These are phyloP conservation scores for cat (Felis catus) DNA, from an alignment of 2,113 vertebrate genomes.

Conservation along the genomic window DNA sequence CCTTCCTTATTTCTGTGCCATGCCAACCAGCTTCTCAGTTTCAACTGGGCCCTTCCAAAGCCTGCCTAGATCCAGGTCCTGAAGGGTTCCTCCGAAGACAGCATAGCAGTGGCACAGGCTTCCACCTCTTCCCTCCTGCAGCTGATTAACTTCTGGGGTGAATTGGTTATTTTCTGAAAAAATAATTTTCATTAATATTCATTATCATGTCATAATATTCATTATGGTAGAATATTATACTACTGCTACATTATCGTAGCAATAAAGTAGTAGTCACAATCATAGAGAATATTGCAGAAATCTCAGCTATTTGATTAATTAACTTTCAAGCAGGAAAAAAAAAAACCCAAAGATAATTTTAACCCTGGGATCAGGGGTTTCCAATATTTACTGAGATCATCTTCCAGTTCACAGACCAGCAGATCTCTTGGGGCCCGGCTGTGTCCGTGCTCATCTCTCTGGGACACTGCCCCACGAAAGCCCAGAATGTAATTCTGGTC, in stretches of 20 bases:
- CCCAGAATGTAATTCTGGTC: not conserved
- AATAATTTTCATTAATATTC: constrained; percentile 39
- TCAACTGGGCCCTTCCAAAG: not conserved
- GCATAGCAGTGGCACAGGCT: constrained; percentile 54
- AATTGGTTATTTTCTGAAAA: constrained; percentile 79
- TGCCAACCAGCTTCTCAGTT: not conserved
- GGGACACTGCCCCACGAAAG: not conserved
- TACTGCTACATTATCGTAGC: not conserved
- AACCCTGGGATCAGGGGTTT: not conserved
- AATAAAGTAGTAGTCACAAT: not conserved
- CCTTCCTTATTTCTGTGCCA: not conserved
- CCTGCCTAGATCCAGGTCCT: constrained; percentile 69
- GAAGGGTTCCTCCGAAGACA: constrained; percentile 75
- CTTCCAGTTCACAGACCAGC: not conserved
- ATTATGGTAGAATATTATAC: too few species aligned
- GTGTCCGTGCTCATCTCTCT: not conserved
- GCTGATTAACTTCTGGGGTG: constrained; percentile 65
- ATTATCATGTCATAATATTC: too few species aligned
- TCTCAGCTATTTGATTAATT: not conserved
- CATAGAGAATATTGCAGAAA: not conserved
- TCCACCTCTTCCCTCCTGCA: constrained; percentile 73
- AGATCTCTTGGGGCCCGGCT: not conserved
- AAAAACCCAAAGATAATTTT: not conserved
- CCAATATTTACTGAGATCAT: not conserved
- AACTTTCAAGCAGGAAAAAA: not conserved